phyloP scores from a whole-genome alignment of 2,888 invertebrate species.

The Spialia ferax region DNA sequence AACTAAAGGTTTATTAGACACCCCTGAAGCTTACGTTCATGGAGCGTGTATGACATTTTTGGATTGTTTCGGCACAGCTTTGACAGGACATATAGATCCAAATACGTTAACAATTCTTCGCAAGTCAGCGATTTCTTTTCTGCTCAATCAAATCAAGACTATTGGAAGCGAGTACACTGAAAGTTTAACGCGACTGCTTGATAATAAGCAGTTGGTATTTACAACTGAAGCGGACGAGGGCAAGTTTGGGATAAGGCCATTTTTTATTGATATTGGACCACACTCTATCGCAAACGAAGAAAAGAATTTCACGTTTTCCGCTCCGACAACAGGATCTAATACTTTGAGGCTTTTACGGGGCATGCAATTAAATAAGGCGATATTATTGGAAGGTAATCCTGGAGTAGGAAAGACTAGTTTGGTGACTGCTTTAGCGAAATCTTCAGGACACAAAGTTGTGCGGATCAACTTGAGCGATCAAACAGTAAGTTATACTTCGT shows the following conservation, averaged over 20 bases:
- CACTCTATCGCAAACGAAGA: conserved; percentile 54
- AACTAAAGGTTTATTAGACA: conserved; percentile 70
- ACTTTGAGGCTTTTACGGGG: conserved; percentile 94
- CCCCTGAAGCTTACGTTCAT: conserved; percentile 92
- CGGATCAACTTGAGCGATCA: conserved; percentile 99
- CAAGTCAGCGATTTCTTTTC: conserved; percentile 83
- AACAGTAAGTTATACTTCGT: conserved; percentile 90
- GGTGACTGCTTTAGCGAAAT: conserved; percentile 95
- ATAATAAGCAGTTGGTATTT: conserved; percentile 65
- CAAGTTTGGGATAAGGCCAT: conserved; percentile 92
- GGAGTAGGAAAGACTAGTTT: conserved; percentile 99
- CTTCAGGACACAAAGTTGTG: conserved; percentile 93
- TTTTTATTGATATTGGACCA: conserved; percentile 88
- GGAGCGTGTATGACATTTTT: conserved; percentile 97
- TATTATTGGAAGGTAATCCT: conserved; percentile 98
- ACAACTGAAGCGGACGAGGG: conserved; percentile 64
- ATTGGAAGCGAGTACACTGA: conserved; percentile 70
- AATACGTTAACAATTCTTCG: conserved; percentile 76
- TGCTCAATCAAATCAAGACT: conserved; percentile 83
- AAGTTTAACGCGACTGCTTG: conserved; percentile 61
- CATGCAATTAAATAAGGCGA: conserved; percentile 95
- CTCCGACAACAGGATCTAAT: conserved; percentile 93
- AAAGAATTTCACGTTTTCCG: conserved; percentile 89
- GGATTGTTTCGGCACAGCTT: conserved; percentile 96
- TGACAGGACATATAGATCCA: conserved; percentile 90